Evolutionary conservation across 2,888 invertebrate species (phyloP).

Genomic region (Watsonalla binaria): DNA sequence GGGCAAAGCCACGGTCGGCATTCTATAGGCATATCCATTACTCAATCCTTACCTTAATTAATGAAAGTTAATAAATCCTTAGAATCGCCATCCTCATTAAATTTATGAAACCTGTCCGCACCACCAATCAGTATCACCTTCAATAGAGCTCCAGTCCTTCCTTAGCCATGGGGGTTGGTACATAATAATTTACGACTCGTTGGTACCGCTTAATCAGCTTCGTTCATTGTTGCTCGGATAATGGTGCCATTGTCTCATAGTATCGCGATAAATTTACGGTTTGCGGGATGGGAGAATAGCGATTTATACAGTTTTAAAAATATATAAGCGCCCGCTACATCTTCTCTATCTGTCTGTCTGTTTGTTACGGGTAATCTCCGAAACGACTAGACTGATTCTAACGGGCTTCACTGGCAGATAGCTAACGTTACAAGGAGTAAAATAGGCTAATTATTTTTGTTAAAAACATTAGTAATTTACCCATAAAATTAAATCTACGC

Average conservation of each 20-base stretch:
- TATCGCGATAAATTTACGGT: slow-evolving; percentile 51
- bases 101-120: not conserved
- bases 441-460: too few species aligned
- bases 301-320: not conserved
- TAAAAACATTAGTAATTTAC: too few species aligned
- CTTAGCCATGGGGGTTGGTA: slow-evolving; percentile 24
- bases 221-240: slow-evolving; percentile 62
- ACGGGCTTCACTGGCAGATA: too few species aligned
- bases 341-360: too few species aligned
- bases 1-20: too few species aligned
- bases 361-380: too few species aligned
- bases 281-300: slow-evolving; percentile 14
- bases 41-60: not conserved
- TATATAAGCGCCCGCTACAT: not conserved
- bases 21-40: too few species aligned
- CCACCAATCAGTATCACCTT: slow-evolving; percentile 1
- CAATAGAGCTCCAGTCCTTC: slow-evolving; percentile 9
- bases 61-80: not conserved
- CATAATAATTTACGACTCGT: slow-evolving; percentile 61
- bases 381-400: too few species aligned
- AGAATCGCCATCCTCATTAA: not conserved
- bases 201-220: slow-evolving; percentile 65
- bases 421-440: too few species aligned
- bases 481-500: too few species aligned
- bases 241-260: slow-evolving; percentile 64